Evolutionary conservation across 2,113 vertebrate species (phyloP).

Genomic region (Ceyx margarethae): DNA sequence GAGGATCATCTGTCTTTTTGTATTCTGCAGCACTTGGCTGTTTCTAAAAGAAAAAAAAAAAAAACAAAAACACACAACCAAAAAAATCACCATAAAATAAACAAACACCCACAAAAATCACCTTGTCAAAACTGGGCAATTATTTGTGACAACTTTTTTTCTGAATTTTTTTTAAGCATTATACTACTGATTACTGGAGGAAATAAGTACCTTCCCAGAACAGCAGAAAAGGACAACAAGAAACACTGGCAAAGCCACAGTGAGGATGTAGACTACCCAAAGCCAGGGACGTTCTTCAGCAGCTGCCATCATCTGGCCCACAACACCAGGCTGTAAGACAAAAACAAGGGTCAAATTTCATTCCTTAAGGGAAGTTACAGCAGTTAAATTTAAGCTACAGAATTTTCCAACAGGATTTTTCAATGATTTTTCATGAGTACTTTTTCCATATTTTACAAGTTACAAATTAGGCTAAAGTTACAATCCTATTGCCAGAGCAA

Average conservation of each 20-base stretch:
- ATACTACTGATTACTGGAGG: neutral
- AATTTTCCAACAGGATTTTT: neutral
- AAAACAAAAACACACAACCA: neutral
- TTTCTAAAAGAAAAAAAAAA: constrained; percentile 77
- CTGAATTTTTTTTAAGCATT: neutral
- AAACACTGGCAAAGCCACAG: constrained; percentile 89
- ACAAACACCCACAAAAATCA: too few relatives aligned
- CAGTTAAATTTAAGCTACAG: neutral
- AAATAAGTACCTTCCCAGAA: constrained; percentile 87
- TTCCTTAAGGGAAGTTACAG: neutral
- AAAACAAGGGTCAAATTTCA: neutral
- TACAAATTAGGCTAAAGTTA: neutral
- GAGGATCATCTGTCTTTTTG: constrained; percentile 95
- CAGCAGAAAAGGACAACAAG: constrained; percentile 96
- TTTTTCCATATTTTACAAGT: neutral
- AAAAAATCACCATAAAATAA: neutral
- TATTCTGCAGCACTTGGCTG: constrained; percentile 85
- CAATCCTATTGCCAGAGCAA: neutral
- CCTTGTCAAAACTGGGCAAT: neutral
- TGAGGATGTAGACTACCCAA: constrained; percentile 94
- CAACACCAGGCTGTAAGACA: constrained; percentile 85
- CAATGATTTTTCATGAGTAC: neutral
- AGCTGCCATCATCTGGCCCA: constrained; percentile 91
- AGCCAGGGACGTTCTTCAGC: constrained; percentile 97
- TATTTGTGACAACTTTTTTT: neutral